Conservation (phyloP, 2,113 vertebrate genomes). For the Petrocephalus microphthalmus region DNA sequence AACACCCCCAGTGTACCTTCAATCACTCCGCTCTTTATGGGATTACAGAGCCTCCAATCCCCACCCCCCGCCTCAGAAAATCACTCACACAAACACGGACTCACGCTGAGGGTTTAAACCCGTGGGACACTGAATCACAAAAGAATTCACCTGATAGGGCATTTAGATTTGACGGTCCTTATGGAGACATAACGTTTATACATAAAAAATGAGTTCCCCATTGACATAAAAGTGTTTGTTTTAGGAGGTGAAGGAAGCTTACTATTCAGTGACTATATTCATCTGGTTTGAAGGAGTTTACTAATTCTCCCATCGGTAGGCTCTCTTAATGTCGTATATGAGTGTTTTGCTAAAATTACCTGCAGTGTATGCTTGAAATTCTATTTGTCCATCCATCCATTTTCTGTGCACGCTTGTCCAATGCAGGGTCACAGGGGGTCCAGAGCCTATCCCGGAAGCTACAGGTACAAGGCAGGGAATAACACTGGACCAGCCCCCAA, state of each 20-base stretch:
- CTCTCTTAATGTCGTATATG: neutral
- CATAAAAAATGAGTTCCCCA: neutral
- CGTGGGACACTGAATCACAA: neutral
- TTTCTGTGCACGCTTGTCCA: neutral
- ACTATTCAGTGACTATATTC: slow-evolving; percentile 36
- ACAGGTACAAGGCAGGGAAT: neutral
- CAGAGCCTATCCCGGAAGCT: neutral
- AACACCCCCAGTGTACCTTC: slow-evolving; percentile 23
- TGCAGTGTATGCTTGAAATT: neutral
- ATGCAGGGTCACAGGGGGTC: neutral
- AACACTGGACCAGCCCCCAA: neutral
- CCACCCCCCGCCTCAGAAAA: slow-evolving; percentile 7
- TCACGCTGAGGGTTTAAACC: neutral
- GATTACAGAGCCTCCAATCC: slow-evolving; percentile 23
- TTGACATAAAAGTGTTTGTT: slow-evolving; percentile 5
- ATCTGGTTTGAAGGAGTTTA: slow-evolving; percentile 45
- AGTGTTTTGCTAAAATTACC: neutral
- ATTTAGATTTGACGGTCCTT: slow-evolving; percentile 11
- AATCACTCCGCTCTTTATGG: slow-evolving; percentile 30
- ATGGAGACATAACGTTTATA: neutral
- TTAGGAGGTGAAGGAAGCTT: neutral
- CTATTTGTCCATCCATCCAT: neutral
- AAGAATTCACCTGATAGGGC: neutral
- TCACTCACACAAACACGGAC: slow-evolving; percentile 8
- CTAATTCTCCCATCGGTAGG: slow-evolving; percentile 26